phyloP scores from a whole-genome alignment of 1,140 invertebrate species.

The Adelges cooleyi region DNA sequence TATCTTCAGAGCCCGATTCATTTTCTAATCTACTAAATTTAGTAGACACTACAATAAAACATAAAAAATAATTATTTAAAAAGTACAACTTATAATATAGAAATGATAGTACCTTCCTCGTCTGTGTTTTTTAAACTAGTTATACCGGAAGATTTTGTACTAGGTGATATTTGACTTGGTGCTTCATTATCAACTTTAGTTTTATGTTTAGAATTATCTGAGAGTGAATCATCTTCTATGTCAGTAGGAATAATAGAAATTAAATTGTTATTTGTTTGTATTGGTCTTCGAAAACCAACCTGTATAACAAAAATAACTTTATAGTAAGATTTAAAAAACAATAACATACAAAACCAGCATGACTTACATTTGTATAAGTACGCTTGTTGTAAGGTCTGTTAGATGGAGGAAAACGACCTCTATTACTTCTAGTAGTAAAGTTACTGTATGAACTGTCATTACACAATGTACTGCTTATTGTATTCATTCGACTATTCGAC shows the following conservation, averaged over 20 bases:
- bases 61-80: not conserved
- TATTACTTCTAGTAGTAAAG: not conserved
- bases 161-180: too few species aligned
- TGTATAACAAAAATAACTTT: not conserved
- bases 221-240: not conserved
- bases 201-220: not conserved
- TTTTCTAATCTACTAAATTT: conserved; percentile 24
- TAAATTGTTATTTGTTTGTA: conserved; percentile 14
- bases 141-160: too few species aligned
- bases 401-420: not conserved
- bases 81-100: too few species aligned
- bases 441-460: conserved; percentile 9
- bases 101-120: too few species aligned
- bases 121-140: too few species aligned
- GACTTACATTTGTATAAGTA: conserved; percentile 6
- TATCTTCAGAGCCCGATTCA: conserved; percentile 20
- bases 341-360: not conserved
- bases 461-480: conserved; percentile 8
- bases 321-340: not conserved
- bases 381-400: conserved; percentile 1
- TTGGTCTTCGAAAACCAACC: conserved; percentile 19
- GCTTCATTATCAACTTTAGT: too few species aligned
- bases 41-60: conserved; percentile 11
- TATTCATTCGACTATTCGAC: not conserved
- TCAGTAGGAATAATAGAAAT: conserved; percentile 23